A percentile compares a stretch with the other conserved stretches of the same genome.
Conservation (phyloP, 30 jellyfish, hydroid and myxozoan genomes). For the Cassiopea andromeda region DNA sequence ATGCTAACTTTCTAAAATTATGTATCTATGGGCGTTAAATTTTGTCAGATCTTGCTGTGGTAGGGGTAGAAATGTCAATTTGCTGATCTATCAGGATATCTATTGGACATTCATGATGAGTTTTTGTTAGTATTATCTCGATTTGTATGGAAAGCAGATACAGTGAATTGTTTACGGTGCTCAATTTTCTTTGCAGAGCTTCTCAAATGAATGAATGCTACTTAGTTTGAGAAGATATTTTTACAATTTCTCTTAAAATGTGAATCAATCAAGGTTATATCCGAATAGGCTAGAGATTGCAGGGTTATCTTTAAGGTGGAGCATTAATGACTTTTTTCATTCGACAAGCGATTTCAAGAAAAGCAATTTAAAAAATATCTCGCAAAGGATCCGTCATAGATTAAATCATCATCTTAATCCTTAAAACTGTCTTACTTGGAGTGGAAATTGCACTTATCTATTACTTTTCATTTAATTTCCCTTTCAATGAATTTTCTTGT, state of each 20-base stretch:
- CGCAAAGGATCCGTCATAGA: slow-evolving; percentile 12
- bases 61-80: background rate
- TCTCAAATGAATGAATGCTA: background rate
- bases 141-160: too few species aligned
- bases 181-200: background rate
- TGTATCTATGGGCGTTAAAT: background rate
- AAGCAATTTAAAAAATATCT: background rate
- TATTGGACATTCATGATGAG: background rate
- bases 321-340: background rate
- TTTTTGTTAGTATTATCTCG: too few species aligned
- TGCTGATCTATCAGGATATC: background rate
- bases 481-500: background rate
- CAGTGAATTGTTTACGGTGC: background rate
- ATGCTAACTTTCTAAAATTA: background rate
- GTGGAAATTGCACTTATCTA: background rate
- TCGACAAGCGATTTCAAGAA: slow-evolving; percentile 8
- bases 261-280: background rate
- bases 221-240: background rate
- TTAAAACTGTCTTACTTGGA: background rate
- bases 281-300: background rate
- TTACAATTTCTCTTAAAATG: background rate
- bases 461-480: background rate
- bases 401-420: slow-evolving; percentile 11
- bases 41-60: background rate
- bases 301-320: background rate